Base-by-base conservation (phyloP, 1,140 invertebrate genomes). In the Papilio aristodemus region DNA sequence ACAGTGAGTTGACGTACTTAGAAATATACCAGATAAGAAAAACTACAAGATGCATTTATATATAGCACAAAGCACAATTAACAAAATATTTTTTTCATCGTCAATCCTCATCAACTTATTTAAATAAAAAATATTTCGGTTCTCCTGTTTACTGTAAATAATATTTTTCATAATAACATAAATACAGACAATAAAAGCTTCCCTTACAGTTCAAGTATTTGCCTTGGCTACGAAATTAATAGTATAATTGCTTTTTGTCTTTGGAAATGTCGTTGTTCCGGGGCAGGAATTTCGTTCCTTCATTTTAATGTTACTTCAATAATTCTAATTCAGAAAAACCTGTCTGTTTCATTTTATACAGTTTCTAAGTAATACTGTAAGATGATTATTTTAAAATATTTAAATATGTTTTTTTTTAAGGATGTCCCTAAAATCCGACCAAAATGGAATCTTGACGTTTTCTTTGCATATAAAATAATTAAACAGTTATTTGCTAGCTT, bases 181-280 rank as follows among this genome's bases (percentile, higher is more conserved):
- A 54, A 54, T 25, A 54, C 19, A 22, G 19, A 54, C 46, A 54
- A 54, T 25, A 22, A 54, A 54, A 22, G 19, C 46, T 54, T 25
- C 46, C 46, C 10, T 25, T 54, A 54, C 46, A 54, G 46, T 54
- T 54, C 46, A 54, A 54, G 46, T 54, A 22, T 54, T 54, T 19
- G 46, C 5, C 46, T 54, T 19, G 2, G 19, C 19, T 22, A 54
- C 46, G 10, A 54, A 54, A 54, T 54, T 54, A 54, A 54, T 54
- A 54, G 46, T 54, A 54, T 54, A 54, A 54, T 54, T 54, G 19
- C 46, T 54, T 54, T 54, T 54, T 54, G 46, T 19, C 22, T 54
- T 54, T 25, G 46, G 46, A 9, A 54, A 54, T 22, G 46, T 54
- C 46, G 46, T 54, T 54, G 46, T 54, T n/a, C 46, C 19, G 19